A percentile compares a stretch with the other conserved stretches of the same genome.
Conservation (phyloP, 2,888 invertebrate genomes). For the Horisme vitalbata region DNA sequence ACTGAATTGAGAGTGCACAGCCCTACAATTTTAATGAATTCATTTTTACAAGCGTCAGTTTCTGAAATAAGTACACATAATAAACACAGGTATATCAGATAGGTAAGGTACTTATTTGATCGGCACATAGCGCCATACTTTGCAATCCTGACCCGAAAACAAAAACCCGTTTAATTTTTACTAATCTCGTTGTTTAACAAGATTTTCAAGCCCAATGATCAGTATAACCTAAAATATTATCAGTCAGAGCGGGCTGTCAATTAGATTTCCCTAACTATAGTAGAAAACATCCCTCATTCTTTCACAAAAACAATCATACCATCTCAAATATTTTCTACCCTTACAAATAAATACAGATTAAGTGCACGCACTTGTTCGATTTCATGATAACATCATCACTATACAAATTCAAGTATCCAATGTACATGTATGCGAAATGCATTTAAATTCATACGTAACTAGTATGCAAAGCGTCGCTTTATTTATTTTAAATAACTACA, state of each 20-base stretch:
- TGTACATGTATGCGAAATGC: constrained; percentile 65
- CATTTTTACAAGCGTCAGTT: no score
- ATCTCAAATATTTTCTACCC: constrained; percentile 24
- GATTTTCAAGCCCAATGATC: constrained; percentile 52
- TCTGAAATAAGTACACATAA: no score
- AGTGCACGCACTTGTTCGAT: constrained; percentile 71
- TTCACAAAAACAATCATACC: constrained; percentile 25
- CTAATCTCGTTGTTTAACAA: constrained; percentile 17
- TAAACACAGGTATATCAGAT: no score
- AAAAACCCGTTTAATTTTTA: constrained; percentile 17
- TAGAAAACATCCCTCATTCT: constrained; percentile 41
- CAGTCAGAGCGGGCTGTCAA: constrained; percentile 71
- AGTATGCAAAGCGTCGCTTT: constrained; percentile 33
- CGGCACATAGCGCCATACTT: constrained; percentile 12
- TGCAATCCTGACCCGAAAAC: background rate
- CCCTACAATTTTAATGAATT: no score
- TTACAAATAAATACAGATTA: constrained; percentile 45
- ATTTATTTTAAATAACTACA: constrained; percentile 44
- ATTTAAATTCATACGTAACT: constrained; percentile 49
- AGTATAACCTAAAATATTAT: constrained; percentile 68
- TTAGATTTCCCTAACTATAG: constrained; percentile 57
- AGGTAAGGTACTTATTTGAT: no score
- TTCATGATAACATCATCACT: constrained; percentile 69
- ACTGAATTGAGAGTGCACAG: no score
- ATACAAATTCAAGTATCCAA: constrained; percentile 61